Base-by-base conservation (phyloP, 2,113 vertebrate genomes). In the Cynocephalus volans region DNA sequence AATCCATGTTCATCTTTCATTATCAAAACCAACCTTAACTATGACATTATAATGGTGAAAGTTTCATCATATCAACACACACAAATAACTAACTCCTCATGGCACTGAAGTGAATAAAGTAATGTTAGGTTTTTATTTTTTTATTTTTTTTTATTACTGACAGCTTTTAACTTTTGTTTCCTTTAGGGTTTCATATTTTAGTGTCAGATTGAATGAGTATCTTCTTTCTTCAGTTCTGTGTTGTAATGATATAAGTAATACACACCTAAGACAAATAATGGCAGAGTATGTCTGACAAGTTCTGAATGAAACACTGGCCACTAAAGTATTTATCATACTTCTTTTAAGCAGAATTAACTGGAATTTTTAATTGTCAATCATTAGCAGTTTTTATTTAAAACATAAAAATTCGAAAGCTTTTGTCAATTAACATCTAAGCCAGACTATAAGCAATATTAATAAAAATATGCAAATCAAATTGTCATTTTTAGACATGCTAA, bases 401-500 rank as follows among this genome's bases (percentile, higher is more conserved):
- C 54, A 77, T 48, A 52, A 73, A 87, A 54, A 10, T 87, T 67
- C 90, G 69, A 80, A 96, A 93, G 82, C 13, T 90, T 97, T 86
- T 80, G 15, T 83, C 41, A 92, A 33, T 86, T 89, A 97, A 87
- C 3, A 85, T 87, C 36, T 48, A 88, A 94, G 76, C 18, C 56
- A 93, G 15, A 52, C 8, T 73, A 82, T 76, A 91, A 97, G 54
- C 26, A 93, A 75, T 52, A 95, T 85, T 70, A 97, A 62, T 67
- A 56, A 72, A 97, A 92, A 95, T 84, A 90, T 50, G 12, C 11
- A 80, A 96, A 96, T 73, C 81, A 82, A 72, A 41, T 23, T 52
- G 31, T 64, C 36, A 79, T 50, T 93, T 94, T 96, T 93, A 93
- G 80, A 86, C 14, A 52, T 24, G 17, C 18, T 77, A 95, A 77